These are phyloP conservation scores for Scomber colias DNA, from an alignment of 2,113 vertebrate genomes.

Conservation along the genomic window DNA sequence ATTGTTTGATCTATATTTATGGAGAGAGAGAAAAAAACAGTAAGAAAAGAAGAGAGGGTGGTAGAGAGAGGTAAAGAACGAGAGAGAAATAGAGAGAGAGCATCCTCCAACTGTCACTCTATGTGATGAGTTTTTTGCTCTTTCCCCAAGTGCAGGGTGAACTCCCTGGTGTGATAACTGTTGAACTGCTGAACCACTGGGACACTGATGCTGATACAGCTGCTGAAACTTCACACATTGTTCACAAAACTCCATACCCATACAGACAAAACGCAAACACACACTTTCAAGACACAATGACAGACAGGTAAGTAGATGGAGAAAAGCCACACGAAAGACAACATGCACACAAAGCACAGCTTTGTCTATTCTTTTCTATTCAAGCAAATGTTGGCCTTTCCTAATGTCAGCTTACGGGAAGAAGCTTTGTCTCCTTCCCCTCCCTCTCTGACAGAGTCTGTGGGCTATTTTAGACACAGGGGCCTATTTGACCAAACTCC, in stretches of 20 bases:
- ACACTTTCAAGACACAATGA: slow-evolving; percentile 14
- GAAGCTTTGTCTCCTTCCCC: slow-evolving; percentile 67
- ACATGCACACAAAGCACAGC: slow-evolving; percentile 33
- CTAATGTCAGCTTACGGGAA: slow-evolving; percentile 68
- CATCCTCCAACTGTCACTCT: slow-evolving; percentile 18
- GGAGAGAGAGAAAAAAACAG: not conserved
- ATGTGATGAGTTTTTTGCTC: slow-evolving; percentile 38
- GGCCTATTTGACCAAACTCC: slow-evolving; percentile 78
- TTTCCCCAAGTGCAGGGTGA: slow-evolving; percentile 24
- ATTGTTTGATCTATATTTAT: slow-evolving; percentile 15
- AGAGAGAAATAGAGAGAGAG: slow-evolving; percentile 13
- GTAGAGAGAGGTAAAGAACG: not conserved
- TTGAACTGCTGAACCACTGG: slow-evolving; percentile 39
- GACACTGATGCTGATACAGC: slow-evolving; percentile 4
- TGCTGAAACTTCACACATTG: slow-evolving; percentile 13
- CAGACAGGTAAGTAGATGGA: slow-evolving; percentile 32
- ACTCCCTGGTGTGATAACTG: slow-evolving; percentile 35
- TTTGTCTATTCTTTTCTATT: slow-evolving; percentile 46
- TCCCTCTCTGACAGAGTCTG: slow-evolving; percentile 61
- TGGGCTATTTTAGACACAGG: slow-evolving; percentile 80
- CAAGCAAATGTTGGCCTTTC: slow-evolving; percentile 54
- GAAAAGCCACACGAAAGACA: slow-evolving; percentile 17
- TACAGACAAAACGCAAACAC: slow-evolving; percentile 21
- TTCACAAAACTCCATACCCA: slow-evolving; percentile 8
- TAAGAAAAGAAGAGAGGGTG: not conserved